Percentiles rank a stretch among this genome's conserved stretches.
Conservation (phyloP, 2,888 invertebrate species). For the Chaetogeoica ovagalla region DNA sequence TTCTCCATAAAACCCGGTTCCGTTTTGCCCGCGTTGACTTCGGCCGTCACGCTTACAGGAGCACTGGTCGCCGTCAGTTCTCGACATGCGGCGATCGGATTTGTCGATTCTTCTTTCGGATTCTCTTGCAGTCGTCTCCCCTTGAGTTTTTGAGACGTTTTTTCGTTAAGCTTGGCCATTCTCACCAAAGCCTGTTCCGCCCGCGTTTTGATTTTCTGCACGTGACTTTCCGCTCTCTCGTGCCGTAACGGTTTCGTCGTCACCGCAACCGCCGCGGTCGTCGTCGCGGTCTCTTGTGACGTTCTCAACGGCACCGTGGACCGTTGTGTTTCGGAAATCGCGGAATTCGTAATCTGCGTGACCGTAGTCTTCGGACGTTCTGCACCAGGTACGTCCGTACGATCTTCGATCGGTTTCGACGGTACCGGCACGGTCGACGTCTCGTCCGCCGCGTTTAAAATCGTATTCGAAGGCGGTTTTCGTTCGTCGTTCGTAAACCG, state of each 20-base stretch:
- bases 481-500: slow-evolving; percentile 25
- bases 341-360: background rate
- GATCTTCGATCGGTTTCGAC: background rate
- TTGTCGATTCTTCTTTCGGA: background rate
- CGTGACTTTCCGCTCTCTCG: slow-evolving; percentile 1
- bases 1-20: background rate
- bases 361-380: background rate
- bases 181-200: slow-evolving; percentile 34
- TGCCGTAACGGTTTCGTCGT: background rate
- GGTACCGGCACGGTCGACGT: background rate
- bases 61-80: background rate
- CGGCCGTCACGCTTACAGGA: background rate
- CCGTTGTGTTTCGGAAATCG: background rate
- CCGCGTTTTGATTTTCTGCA: slow-evolving; percentile 45
- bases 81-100: background rate
- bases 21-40: background rate
- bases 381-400: background rate
- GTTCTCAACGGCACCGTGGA: background rate
- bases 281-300: background rate
- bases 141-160: slow-evolving; percentile 4
- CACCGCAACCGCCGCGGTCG: background rate
- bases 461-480: background rate
- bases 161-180: slow-evolving; percentile 25
- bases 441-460: background rate
- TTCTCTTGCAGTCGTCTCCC: slow-evolving; percentile 4